Percentiles rank a stretch among this genome's conserved stretches.
Evolutionary conservation across 2,888 invertebrate species (phyloP).

Genomic region (Bedellia somnulentella): DNA sequence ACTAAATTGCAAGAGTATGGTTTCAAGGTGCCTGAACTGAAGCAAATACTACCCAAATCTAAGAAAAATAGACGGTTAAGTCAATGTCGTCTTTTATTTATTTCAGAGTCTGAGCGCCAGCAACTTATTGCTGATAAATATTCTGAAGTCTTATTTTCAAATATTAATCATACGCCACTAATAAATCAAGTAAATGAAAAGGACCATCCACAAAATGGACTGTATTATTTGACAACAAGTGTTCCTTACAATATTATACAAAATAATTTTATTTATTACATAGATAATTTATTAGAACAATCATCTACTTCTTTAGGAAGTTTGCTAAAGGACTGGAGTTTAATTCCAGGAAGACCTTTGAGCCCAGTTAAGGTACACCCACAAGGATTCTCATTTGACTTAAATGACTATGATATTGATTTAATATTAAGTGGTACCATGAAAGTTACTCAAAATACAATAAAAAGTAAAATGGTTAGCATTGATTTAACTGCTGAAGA

Average conservation of each 20-base stretch:
- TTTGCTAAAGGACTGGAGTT: slow-evolving; percentile 63
- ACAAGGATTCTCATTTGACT: slow-evolving; percentile 29
- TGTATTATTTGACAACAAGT: slow-evolving; percentile 27
- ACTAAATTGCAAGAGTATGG: slow-evolving; percentile 65
- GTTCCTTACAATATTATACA: slow-evolving; percentile 23
- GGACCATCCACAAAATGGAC: slow-evolving; percentile 7
- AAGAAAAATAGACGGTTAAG: slow-evolving; percentile 24
- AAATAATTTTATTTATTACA: slow-evolving; percentile 38
- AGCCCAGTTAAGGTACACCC: slow-evolving; percentile 37
- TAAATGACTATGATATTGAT: slow-evolving; percentile 34
- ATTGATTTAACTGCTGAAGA: neutral
- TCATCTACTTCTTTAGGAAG: slow-evolving; percentile 32
- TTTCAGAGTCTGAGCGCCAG: slow-evolving; percentile 23
- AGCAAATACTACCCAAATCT: slow-evolving; percentile 16
- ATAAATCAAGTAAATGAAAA: slow-evolving; percentile 5
- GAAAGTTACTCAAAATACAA: slow-evolving; percentile 20
- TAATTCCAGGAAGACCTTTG: slow-evolving; percentile 65
- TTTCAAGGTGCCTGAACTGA: slow-evolving; percentile 46
- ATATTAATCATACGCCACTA: slow-evolving; percentile 15
- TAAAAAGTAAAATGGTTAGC: slow-evolving; percentile 13
- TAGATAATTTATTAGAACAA: slow-evolving; percentile 41
- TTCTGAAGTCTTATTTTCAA: slow-evolving; percentile 28
- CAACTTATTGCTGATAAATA: slow-evolving; percentile 32
- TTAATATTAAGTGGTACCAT: slow-evolving; percentile 32
- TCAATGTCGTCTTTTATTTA: slow-evolving; percentile 14